Evolutionary conservation across 2,888 invertebrate genomes (phyloP).

Genomic region (Opisthograptis luteolata): DNA sequence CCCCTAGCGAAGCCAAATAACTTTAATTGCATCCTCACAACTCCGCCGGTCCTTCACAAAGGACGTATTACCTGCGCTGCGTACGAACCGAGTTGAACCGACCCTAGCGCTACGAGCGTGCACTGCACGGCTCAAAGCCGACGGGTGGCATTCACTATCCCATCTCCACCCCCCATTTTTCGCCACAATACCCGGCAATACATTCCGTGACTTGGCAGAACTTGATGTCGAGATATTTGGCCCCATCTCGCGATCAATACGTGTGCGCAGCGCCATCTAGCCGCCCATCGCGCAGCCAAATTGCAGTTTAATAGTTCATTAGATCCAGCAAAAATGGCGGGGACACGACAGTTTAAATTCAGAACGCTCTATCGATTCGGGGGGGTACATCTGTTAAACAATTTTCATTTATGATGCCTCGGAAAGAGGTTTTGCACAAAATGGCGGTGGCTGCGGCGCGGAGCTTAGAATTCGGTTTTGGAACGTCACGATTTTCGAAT

Average conservation of each 20-base stretch:
- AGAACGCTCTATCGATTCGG: conserved; percentile 77
- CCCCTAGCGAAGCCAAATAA: conserved; percentile 29
- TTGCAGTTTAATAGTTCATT: conserved; percentile 85
- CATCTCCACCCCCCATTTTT: conserved; percentile 77
- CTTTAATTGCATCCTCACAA: conserved; percentile 33
- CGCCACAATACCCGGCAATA: conserved; percentile 82
- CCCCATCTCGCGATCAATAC: conserved; percentile 79
- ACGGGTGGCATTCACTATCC: conserved; percentile 59
- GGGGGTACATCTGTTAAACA: conserved; percentile 43
- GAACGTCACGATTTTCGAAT: background rate
- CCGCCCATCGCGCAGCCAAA: conserved; percentile 80
- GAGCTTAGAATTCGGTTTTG: background rate
- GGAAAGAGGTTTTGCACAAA: conserved; percentile 20
- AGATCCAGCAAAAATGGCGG: conserved; percentile 82
- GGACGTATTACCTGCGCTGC: conserved; percentile 18
- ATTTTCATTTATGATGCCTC: conserved; percentile 31
- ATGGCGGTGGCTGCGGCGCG: conserved; percentile 8
- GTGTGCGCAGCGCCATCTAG: conserved; percentile 81
- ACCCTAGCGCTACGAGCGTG: conserved; percentile 8
- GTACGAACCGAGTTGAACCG: conserved; percentile 12
- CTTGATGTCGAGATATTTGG: conserved; percentile 72
- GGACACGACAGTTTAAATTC: conserved; percentile 80
- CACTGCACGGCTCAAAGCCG: conserved; percentile 46
- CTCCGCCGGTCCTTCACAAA: conserved; percentile 10
- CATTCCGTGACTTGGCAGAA: conserved; percentile 84